These are phyloP conservation scores for Xenotilapia flavipinnis DNA, from an alignment of 2,113 vertebrate species.

Conservation along the genomic window DNA sequence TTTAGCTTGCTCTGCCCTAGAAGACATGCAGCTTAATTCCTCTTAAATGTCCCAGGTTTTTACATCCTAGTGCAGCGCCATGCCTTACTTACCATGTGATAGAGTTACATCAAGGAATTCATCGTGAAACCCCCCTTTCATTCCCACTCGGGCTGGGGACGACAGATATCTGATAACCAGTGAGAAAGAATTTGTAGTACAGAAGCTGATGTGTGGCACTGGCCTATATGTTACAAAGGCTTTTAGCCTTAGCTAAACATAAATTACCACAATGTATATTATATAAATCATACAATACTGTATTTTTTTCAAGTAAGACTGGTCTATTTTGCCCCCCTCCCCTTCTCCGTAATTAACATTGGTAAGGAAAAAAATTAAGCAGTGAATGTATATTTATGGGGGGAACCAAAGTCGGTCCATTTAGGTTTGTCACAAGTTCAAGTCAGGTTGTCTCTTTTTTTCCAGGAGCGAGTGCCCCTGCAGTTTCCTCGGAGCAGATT, in stretches of 20 bases:
- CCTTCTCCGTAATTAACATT: background rate
- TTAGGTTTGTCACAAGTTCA: background rate
- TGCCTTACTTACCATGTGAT: slow-evolving; percentile 68
- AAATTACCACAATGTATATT: background rate
- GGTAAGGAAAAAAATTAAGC: background rate
- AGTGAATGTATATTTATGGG: background rate
- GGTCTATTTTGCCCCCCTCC: background rate
- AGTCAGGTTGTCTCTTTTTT: background rate
- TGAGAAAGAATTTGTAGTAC: slow-evolving; percentile 64
- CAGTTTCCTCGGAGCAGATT: slow-evolving; percentile 85
- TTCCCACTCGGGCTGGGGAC: slow-evolving; percentile 49
- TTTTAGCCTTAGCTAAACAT: slow-evolving; percentile 12
- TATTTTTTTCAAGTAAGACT: background rate
- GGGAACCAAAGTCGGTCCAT: background rate
- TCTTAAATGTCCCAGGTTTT: slow-evolving; percentile 69
- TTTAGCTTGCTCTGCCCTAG: slow-evolving; percentile 35
- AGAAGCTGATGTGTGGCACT: slow-evolving; percentile 60
- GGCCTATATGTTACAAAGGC: slow-evolving; percentile 50
- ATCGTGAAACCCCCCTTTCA: slow-evolving; percentile 71
- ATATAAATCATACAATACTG: background rate
- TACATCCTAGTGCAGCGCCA: slow-evolving; percentile 51
- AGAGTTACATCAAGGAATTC: slow-evolving; percentile 71
- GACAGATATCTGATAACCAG: slow-evolving; percentile 66
- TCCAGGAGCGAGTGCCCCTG: slow-evolving; percentile 88
- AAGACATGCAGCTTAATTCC: slow-evolving; percentile 61